Conservation (phyloP, 1,140 invertebrate genomes). For the Scaptomyza montana region DNA sequence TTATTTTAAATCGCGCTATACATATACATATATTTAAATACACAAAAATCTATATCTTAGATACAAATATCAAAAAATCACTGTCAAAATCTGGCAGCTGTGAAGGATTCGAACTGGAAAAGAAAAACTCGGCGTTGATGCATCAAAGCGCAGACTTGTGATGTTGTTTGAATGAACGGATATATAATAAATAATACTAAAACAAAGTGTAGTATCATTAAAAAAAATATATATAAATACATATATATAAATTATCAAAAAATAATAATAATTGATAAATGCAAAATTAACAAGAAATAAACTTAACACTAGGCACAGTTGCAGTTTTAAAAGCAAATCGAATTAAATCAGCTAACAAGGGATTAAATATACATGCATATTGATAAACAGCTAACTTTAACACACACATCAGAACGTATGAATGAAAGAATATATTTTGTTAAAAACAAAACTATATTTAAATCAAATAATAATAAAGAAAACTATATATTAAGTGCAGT, state of each 20-base stretch:
- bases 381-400: conserved; percentile 4
- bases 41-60: conserved; percentile 25
- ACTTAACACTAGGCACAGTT: conserved; percentile 24
- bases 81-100: conserved; percentile 44
- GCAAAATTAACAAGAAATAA: conserved; percentile 27
- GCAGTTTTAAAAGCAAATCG: conserved; percentile 14
- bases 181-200: conserved; percentile 45
- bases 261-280: conserved; percentile 35
- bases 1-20: conserved; percentile 9
- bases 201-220: conserved; percentile 39
- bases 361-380: conserved; percentile 15
- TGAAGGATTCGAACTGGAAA: conserved; percentile 7
- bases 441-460: conserved; percentile 54
- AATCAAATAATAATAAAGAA: conserved; percentile 20
- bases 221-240: conserved; percentile 33
- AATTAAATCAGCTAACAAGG: conserved; percentile 30
- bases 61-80: conserved; percentile 12
- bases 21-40: conserved; percentile 25
- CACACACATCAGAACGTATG: conserved; percentile 9
- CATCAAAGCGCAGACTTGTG: conserved; percentile 77
- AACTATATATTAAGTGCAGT: conserved; percentile 57
- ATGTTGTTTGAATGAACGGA: conserved; percentile 68
- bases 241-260: conserved; percentile 46
- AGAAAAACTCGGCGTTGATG: conserved; percentile 15
- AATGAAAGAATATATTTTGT: conserved; percentile 58